Conservation (phyloP, 2,113 vertebrate genomes). For the Rhegmatorhina hoffmannsi region DNA sequence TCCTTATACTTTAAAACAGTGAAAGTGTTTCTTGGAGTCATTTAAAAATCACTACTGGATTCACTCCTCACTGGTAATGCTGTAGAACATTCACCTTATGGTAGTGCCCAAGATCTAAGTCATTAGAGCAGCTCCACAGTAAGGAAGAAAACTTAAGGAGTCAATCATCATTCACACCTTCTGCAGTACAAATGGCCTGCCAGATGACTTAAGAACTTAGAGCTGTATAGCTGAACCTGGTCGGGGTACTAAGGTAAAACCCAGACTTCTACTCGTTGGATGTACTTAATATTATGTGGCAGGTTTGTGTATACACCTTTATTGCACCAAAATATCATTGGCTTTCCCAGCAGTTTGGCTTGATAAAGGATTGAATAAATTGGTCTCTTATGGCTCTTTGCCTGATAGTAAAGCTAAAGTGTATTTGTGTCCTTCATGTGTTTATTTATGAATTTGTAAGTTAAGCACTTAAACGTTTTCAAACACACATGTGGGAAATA, state of each 20-base stretch:
- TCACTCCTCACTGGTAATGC: neutral
- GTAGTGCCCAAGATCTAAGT: neutral
- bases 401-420: neutral
- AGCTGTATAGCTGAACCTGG: neutral
- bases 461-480: neutral
- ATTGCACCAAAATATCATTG: neutral
- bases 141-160: constrained; percentile 64
- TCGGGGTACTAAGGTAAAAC: constrained; percentile 29
- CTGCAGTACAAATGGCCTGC: constrained; percentile 24
- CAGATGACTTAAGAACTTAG: constrained; percentile 61
- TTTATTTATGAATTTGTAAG: neutral
- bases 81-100: constrained; percentile 19
- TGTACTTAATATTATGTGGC: neutral
- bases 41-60: neutral
- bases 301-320: neutral
- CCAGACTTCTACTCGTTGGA: neutral
- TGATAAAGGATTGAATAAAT: neutral
- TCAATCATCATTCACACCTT: constrained; percentile 51
- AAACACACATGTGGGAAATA: neutral
- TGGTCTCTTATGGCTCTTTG: neutral
- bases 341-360: neutral
- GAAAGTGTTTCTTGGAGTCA: neutral
- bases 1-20: neutral
- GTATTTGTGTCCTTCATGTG: neutral
- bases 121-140: constrained; percentile 32